These are phyloP conservation scores for Siniperca knerii DNA, from an alignment of 2,113 vertebrate genomes.

Conservation along the genomic window DNA sequence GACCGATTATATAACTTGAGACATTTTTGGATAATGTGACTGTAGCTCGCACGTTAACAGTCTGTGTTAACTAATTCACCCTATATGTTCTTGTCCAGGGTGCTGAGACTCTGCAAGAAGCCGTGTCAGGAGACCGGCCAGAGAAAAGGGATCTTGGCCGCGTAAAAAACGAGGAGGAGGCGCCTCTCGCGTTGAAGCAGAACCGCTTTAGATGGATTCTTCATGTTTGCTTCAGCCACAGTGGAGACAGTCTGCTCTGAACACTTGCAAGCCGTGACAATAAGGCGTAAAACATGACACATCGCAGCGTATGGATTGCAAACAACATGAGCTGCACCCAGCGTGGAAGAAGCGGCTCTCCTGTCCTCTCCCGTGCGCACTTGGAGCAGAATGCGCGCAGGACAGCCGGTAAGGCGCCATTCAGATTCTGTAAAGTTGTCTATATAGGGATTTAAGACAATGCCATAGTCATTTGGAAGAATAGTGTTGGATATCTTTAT, in stretches of 20 bases:
- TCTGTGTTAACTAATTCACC: neutral
- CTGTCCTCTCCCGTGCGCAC: constrained; percentile 47
- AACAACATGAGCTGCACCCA: constrained; percentile 53
- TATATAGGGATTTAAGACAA: neutral
- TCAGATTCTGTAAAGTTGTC: neutral
- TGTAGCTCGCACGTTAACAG: neutral
- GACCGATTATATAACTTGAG: neutral
- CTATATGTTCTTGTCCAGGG: constrained; percentile 55
- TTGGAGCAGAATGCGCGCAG: constrained; percentile 52
- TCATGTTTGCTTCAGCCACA: constrained; percentile 67
- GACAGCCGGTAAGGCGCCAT: constrained; percentile 64
- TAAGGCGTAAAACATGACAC: constrained; percentile 66
- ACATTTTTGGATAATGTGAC: neutral
- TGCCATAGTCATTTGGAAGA: neutral
- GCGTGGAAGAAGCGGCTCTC: constrained; percentile 36
- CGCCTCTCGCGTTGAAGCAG: constrained; percentile 69
- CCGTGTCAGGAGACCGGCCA: constrained; percentile 50
- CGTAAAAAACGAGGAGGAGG: constrained; percentile 78
- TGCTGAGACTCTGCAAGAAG: constrained; percentile 47
- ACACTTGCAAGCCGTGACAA: constrained; percentile 67
- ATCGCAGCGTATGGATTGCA: constrained; percentile 63
- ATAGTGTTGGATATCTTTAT: neutral
- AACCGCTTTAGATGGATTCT: constrained; percentile 71
- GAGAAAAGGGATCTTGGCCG: constrained; percentile 57
- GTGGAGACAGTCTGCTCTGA: constrained; percentile 61